phyloP scores from a whole-genome alignment of 2,113 vertebrate species.

The Columba livia region DNA sequence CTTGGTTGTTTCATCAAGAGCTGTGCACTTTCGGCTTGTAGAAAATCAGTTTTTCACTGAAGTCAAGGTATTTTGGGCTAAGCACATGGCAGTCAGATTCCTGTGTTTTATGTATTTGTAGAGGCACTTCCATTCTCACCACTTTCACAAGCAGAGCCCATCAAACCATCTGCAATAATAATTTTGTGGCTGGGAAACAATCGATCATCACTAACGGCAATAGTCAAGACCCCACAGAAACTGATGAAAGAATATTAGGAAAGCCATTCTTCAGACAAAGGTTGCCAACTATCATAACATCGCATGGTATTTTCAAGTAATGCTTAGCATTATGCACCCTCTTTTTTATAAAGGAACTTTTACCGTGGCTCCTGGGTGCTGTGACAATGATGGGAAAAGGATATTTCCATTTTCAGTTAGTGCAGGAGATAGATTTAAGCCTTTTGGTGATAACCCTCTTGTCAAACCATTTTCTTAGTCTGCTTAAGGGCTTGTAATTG shows the following conservation, averaged over 20 bases:
- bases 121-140: neutral
- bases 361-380: neutral
- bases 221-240: neutral
- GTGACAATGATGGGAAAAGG: neutral
- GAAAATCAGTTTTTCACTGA: neutral
- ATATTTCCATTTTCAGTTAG: neutral
- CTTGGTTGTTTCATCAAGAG: neutral
- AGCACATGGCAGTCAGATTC: neutral
- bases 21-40: neutral
- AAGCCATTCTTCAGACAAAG: neutral
- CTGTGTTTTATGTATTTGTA: neutral
- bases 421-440: neutral
- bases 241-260: neutral
- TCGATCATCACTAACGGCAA: neutral
- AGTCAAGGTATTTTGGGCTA: neutral
- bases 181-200: neutral
- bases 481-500: neutral
- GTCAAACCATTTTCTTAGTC: neutral
- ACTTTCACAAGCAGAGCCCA: neutral
- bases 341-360: neutral
- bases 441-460: neutral
- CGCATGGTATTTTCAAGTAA: neutral
- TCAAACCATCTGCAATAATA: neutral
- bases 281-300: neutral
- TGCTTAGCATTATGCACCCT: neutral